Percentiles rank a stretch among this genome's conserved stretches.
phyloP scores from a whole-genome alignment of 1,140 invertebrate genomes.

The Meteorus sp. region DNA sequence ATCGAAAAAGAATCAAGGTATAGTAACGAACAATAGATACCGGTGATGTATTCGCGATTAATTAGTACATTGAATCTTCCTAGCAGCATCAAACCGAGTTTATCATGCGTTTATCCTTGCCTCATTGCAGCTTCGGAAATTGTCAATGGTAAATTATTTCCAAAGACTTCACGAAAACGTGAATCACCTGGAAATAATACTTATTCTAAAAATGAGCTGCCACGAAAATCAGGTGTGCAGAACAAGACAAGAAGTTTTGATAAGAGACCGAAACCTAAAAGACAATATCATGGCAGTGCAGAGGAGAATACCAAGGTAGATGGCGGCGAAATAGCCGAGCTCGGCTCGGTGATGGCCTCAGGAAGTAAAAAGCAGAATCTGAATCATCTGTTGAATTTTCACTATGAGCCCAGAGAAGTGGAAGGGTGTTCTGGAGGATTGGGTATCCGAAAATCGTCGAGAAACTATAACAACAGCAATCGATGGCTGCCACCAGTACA shows the following conservation, averaged over 20 bases:
- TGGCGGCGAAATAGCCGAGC: slow-evolving; percentile 65
- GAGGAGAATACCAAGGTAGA: slow-evolving; percentile 72
- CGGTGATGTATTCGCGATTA: not conserved
- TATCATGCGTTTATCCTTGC: slow-evolving; percentile 13
- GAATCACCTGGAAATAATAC: slow-evolving; percentile 62
- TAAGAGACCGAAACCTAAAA: slow-evolving; percentile 75
- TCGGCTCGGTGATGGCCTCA: slow-evolving; percentile 76
- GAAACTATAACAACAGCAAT: slow-evolving; percentile 46
- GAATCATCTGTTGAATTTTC: slow-evolving; percentile 90
- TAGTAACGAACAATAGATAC: slow-evolving; percentile 30
- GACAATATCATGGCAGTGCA: slow-evolving; percentile 68
- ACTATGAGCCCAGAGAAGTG: slow-evolving; percentile 69
- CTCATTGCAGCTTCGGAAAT: slow-evolving; percentile 51
- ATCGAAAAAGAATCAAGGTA: slow-evolving; percentile 73
- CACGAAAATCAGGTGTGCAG: slow-evolving; percentile 64
- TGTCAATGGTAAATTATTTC: slow-evolving; percentile 66
- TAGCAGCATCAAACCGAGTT: slow-evolving; percentile 19
- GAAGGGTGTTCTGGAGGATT: slow-evolving; percentile 34
- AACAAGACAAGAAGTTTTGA: slow-evolving; percentile 68
- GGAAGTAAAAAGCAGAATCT: slow-evolving; percentile 90
- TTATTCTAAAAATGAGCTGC: slow-evolving; percentile 64
- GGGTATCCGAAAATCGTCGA: slow-evolving; percentile 38
- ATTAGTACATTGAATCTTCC: not conserved
- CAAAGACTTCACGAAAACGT: slow-evolving; percentile 65
- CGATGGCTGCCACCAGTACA: slow-evolving; percentile 57